These are phyloP conservation scores for Dugesia japonica DNA, from an alignment of 2,888 invertebrate species.

Conservation along the genomic window DNA sequence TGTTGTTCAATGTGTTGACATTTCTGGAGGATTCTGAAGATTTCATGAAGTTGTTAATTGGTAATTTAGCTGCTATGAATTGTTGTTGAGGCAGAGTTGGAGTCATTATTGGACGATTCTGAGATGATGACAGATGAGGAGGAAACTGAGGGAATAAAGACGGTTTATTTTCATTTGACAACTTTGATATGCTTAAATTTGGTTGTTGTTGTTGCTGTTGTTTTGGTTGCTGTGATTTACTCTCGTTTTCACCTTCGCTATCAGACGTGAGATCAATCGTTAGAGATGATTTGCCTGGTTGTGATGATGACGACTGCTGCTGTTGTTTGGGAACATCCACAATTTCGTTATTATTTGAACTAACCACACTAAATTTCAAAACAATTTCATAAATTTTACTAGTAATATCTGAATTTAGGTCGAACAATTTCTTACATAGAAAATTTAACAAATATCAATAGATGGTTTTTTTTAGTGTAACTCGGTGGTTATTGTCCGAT, in stretches of 20 bases:
- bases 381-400: too few relatives aligned
- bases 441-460: too few relatives aligned
- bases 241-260: not conserved
- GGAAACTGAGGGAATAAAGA: not conserved
- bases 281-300: not conserved
- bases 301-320: too few relatives aligned
- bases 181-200: too few relatives aligned
- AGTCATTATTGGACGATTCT: not conserved
- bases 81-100: not conserved
- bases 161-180: not conserved
- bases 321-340: not conserved
- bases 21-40: not conserved
- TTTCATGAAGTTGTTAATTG: not conserved
- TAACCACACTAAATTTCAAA: too few relatives aligned
- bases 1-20: not conserved
- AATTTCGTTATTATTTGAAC: too few relatives aligned
- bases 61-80: not conserved
- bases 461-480: too few relatives aligned
- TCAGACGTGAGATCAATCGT: not conserved
- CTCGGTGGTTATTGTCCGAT: too few relatives aligned
- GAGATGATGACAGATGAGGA: not conserved
- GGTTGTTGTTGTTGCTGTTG: too few relatives aligned
- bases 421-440: too few relatives aligned
- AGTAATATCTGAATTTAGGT: too few relatives aligned
- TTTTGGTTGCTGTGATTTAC: too few relatives aligned